Conservation (phyloP, 2,797 vertebrate genomes). For the Caiman crocodilus region DNA sequence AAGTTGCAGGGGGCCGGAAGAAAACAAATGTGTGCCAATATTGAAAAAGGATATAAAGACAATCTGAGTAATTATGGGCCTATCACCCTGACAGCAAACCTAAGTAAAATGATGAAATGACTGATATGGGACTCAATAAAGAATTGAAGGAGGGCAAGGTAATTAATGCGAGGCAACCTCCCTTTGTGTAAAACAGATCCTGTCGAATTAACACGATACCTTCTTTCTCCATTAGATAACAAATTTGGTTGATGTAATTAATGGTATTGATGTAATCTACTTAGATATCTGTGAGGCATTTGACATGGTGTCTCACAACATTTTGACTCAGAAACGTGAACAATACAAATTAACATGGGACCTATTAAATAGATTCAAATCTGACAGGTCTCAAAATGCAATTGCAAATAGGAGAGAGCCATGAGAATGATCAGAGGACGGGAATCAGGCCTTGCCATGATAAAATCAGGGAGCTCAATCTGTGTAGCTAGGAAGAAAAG, state of each 20-base stretch:
- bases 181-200: slow-evolving; percentile 33
- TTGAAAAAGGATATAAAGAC: background rate
- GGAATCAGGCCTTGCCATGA: background rate
- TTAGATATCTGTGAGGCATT: slow-evolving; percentile 47
- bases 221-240: slow-evolving; percentile 30
- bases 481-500: slow-evolving; percentile 11
- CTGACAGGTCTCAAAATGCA: background rate
- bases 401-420: slow-evolving; percentile 9
- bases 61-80: background rate
- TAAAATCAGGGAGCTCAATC: background rate
- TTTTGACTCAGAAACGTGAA: slow-evolving; percentile 56
- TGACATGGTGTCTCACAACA: slow-evolving; percentile 42
- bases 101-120: background rate
- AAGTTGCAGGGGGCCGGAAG: background rate
- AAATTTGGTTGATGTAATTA: slow-evolving; percentile 33
- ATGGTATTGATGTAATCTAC: slow-evolving; percentile 60
- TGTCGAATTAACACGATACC: slow-evolving; percentile 18
- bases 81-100: background rate
- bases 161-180: background rate
- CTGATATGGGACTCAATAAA: background rate
- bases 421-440: slow-evolving; percentile 3
- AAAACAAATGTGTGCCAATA: background rate
- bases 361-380: background rate
- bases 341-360: slow-evolving; percentile 43
- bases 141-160: slow-evolving; percentile 32